Conservation (phyloP, 2,113 vertebrate genomes). For the Monarcha castaneiventris region DNA sequence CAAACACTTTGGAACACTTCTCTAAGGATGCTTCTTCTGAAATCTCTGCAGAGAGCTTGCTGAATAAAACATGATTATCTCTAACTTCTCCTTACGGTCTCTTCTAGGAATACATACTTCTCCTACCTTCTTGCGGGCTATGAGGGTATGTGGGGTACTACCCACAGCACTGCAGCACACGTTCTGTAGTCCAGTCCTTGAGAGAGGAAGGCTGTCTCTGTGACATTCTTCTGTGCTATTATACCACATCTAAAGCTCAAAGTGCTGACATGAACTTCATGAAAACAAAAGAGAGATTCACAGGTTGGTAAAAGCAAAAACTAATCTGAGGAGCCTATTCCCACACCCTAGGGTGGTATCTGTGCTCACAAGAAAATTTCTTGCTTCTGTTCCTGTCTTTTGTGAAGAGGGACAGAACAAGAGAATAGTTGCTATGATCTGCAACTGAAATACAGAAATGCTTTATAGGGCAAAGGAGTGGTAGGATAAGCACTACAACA, state of each 20-base stretch:
- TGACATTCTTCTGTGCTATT: background rate
- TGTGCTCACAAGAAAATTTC: background rate
- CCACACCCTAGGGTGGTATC: background rate
- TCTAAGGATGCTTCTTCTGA: background rate
- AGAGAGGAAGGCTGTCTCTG: background rate
- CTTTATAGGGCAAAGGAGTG: constrained; percentile 34
- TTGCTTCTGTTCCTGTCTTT: background rate
- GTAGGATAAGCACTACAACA: background rate
- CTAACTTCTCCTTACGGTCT: rapidly evolving
- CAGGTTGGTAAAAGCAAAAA: background rate
- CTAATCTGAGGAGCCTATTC: background rate
- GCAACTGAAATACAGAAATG: background rate
- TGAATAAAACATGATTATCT: background rate
- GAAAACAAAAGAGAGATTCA: background rate
- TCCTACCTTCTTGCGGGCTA: background rate
- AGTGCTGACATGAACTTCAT: background rate
- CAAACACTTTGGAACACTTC: background rate
- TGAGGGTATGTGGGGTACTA: background rate
- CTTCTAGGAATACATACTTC: background rate
- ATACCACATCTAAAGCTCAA: background rate
- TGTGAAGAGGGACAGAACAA: background rate
- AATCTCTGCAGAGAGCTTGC: background rate
- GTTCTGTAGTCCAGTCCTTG: no score
- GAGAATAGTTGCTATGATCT: background rate
- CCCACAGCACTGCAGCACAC: background rate